A percentile compares a stretch with the other conserved stretches of the same genome.
Evolutionary conservation across 2,888 invertebrate genomes (phyloP).

Genomic region (Meiosimyza platycephala): DNA sequence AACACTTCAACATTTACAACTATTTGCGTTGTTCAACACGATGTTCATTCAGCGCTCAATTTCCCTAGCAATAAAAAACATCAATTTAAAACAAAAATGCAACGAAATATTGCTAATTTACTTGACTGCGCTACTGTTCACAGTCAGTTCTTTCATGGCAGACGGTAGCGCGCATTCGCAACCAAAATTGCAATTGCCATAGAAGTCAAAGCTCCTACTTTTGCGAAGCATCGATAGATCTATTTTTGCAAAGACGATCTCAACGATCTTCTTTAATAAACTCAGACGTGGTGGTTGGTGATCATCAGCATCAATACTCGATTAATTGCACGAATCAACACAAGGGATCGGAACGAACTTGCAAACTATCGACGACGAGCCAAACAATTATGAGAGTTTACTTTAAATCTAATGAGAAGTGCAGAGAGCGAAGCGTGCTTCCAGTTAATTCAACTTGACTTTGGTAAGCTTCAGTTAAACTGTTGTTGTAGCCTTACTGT

Average conservation of each 20-base stretch:
- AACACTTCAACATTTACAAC: background rate
- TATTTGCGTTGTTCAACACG: background rate
- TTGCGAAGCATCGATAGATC: slow-evolving; percentile 4
- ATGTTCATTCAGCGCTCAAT: slow-evolving; percentile 10
- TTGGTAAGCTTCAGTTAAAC: slow-evolving; percentile 7
- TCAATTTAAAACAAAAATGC: background rate
- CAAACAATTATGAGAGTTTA: slow-evolving; percentile 25
- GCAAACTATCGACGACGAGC: background rate
- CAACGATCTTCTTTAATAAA: background rate
- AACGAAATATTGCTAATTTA: slow-evolving; percentile 1
- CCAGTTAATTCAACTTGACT: background rate
- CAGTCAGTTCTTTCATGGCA: no score
- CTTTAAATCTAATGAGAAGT: slow-evolving; percentile 21
- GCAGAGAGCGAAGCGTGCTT: slow-evolving; percentile 29
- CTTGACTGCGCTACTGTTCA: background rate
- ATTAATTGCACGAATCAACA: background rate
- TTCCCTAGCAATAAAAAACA: background rate
- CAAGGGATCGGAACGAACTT: no score
- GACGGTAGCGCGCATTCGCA: background rate
- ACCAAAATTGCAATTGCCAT: background rate
- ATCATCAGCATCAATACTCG: background rate
- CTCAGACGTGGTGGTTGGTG: background rate
- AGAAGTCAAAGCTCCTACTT: slow-evolving; percentile 2
- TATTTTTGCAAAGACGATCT: background rate
- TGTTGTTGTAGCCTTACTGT: background rate